Evolutionary conservation across 2,797 vertebrate species (phyloP), one percentile per base, ranked within the genome.

Genomic region (Ctenochaetus hawaiiensis): DNA sequence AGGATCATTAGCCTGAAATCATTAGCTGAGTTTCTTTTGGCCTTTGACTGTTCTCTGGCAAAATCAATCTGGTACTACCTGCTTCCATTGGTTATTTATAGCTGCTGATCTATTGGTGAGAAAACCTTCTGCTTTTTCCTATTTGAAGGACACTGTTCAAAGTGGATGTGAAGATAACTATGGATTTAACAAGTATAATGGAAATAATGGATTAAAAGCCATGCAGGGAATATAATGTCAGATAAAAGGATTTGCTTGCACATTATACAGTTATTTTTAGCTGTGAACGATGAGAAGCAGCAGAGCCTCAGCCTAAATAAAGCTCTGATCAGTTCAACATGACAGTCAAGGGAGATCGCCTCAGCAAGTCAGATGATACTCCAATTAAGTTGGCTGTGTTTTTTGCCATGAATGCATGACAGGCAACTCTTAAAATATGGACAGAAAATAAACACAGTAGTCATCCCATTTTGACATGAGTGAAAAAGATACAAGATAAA

Each of bases 241-340:
- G 67, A 75, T 85, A 49, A 80, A 78, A 73, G 70, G 63, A 75
- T 84, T 70, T 76, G n/a, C 53, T 57, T 47, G 16, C 57, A 75
- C 48, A 67, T 62, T 65, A 62, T 20, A 73, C 16, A 9, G 53
- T 51, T 85, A 82, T 79, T 85, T 83, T 86, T 72, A 78, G 63
- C 49, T 12, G 6, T 26, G 41, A 77, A 79, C 59, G 79, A 44
- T 82, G 62, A 81, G 45, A 63, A 22, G 59, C 53, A 74, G 26
- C 23, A 34, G 67, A 82, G 79, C 37, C 20, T 56, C 13, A 69
- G 67, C 22, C 9, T 45, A 70, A 68, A 52, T 67, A 68, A 67
- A 51, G 20, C 22, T 64, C 22, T 22, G 53, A 78, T 77, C 56
- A 80, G 16, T 52, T 68, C 23, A 75, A 67, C 39, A 9, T 49